Evolutionary conservation across 2,888 invertebrate genomes (phyloP).

Genomic region (Agapetus fuscipes): DNA sequence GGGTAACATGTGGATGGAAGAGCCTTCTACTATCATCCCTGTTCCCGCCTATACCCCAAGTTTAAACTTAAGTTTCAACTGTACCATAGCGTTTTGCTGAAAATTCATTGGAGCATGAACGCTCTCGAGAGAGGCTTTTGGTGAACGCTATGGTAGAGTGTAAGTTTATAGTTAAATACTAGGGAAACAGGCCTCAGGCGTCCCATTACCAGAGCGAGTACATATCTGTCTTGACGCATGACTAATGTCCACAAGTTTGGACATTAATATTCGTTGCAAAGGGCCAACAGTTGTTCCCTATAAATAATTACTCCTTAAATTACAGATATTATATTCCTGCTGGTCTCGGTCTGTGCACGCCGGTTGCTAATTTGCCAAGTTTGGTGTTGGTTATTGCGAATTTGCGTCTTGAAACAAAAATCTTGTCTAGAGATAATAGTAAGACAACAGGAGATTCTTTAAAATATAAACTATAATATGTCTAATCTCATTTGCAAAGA

Average conservation of each 20-base stretch:
- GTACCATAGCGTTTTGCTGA: too few species aligned
- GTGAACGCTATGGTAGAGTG: too few species aligned
- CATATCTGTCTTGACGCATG: constrained; percentile 21
- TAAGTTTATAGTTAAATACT: too few species aligned
- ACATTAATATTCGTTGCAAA: constrained; percentile 22
- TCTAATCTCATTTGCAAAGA: too few species aligned
- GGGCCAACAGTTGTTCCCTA: constrained; percentile 20
- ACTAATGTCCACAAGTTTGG: constrained; percentile 20
- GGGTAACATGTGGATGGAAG: constrained; percentile 14
- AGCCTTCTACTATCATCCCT: too few species aligned
- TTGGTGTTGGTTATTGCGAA: constrained; percentile 1
- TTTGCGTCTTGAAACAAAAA: background rate
- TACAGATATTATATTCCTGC: constrained; percentile 17
- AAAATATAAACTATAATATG: too few species aligned
- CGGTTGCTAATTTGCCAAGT: constrained; percentile 7
- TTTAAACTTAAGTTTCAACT: too few species aligned
- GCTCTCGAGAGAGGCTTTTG: too few species aligned
- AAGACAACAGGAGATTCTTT: too few species aligned
- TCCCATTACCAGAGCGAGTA: constrained; percentile 15
- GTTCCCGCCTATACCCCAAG: too few species aligned
- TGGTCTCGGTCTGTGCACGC: constrained; percentile 9
- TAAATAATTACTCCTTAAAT: constrained; percentile 21
- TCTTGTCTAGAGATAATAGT: too few species aligned
- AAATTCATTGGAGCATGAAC: too few species aligned
- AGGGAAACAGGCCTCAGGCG: constrained; percentile 11